These are phyloP conservation scores for Aramus guarauna DNA, from an alignment of 2,113 vertebrate genomes.

Conservation along the genomic window DNA sequence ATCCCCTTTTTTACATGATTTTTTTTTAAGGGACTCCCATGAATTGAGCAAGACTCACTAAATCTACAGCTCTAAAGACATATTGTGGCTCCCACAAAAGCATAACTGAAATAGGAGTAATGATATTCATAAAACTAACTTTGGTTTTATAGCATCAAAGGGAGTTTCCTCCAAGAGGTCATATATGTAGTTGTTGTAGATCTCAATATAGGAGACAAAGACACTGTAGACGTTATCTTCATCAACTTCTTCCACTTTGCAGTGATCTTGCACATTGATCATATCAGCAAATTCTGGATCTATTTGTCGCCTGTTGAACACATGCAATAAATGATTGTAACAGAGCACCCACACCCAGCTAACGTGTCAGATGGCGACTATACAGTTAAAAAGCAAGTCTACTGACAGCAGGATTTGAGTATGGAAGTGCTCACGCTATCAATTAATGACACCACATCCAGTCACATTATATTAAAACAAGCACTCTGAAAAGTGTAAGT, in stretches of 20 bases:
- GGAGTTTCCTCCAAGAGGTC: conserved; percentile 90
- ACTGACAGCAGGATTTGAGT: fast-evolving
- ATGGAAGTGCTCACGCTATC: fast-evolving
- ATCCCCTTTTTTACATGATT: background rate
- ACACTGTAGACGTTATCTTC: conserved; percentile 93
- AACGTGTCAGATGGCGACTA: fast-evolving
- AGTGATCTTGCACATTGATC: conserved; percentile 85
- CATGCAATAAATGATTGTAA: fast-evolving
- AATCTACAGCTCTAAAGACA: background rate
- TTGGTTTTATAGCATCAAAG: conserved; percentile 86
- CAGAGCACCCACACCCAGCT: background rate
- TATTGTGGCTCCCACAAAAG: fast-evolving
- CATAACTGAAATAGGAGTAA: fast-evolving
- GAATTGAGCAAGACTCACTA: background rate
- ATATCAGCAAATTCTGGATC: conserved; percentile 94
- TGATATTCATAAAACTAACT: conserved; percentile 75
- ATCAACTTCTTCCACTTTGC: conserved; percentile 84
- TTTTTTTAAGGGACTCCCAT: fast-evolving
- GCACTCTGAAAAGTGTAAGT: background rate
- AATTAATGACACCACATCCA: background rate
- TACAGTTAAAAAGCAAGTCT: fast-evolving
- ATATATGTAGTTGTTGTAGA: conserved; percentile 98
- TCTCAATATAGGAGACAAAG: conserved; percentile 96
- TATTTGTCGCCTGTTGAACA: conserved; percentile 75
- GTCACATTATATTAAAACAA: background rate